A percentile compares a stretch with the other conserved stretches of the same genome.
phyloP scores from a whole-genome alignment of 1,140 invertebrate species.

The Trinorchestia longiramus region DNA sequence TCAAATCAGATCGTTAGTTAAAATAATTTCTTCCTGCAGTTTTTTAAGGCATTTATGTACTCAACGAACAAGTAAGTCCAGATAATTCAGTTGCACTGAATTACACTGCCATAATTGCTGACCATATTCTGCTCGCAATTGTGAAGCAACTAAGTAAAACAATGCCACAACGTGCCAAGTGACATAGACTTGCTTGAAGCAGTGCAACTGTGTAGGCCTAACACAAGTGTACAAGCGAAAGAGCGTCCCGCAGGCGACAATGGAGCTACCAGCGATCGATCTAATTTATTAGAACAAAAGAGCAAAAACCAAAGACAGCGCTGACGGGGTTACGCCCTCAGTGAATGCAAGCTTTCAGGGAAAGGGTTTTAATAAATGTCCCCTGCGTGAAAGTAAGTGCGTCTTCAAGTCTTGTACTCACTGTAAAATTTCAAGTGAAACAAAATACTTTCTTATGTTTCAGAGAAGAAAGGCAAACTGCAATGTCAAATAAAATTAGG shows the following conservation, averaged over 20 bases:
- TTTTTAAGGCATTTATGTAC: not conserved
- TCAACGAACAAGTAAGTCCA: not conserved
- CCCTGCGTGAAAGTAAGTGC: not conserved
- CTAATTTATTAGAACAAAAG: conserved; percentile 2
- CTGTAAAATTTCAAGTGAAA: not conserved
- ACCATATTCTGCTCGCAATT: not conserved
- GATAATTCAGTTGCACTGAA: not conserved
- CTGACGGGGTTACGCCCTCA: not conserved
- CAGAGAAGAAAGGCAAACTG: not conserved
- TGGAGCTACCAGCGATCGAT: not conserved
- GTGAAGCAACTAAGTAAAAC: not conserved
- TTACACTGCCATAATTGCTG: not conserved
- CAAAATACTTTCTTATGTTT: not conserved
- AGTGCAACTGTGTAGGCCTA: not conserved
- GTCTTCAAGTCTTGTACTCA: not conserved
- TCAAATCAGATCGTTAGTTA: not conserved
- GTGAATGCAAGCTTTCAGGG: not conserved
- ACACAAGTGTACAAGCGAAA: not conserved
- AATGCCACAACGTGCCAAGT: not conserved
- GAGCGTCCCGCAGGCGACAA: not conserved
- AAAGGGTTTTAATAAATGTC: not conserved
- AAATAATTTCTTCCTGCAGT: not conserved
- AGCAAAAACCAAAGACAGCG: not conserved
- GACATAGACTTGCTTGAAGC: not conserved
- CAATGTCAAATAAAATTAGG: not conserved